A percentile compares a stretch with the other conserved stretches of the same genome.
Evolutionary conservation across 2,797 vertebrate genomes (phyloP).

Genomic region (Cynopterus sphinx): DNA sequence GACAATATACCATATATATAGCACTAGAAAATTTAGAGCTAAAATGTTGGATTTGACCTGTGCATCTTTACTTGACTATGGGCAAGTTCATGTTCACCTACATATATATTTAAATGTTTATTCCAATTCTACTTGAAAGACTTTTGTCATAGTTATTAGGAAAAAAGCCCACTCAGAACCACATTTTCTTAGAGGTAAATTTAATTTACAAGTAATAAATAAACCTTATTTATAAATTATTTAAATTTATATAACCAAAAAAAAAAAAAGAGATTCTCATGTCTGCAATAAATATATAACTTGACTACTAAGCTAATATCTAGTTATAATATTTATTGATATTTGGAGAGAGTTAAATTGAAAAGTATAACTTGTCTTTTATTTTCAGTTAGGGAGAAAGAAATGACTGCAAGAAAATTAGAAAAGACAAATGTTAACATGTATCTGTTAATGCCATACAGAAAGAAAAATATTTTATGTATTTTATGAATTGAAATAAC

Average conservation of each 20-base stretch:
- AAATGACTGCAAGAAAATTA: slow-evolving; percentile 9
- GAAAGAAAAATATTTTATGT: slow-evolving; percentile 1
- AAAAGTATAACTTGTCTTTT: neutral
- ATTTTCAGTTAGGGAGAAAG: slow-evolving; percentile 13
- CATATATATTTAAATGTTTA: neutral
- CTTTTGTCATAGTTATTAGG: neutral
- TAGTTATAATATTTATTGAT: neutral
- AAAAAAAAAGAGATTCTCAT: neutral
- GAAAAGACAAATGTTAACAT: slow-evolving; percentile 18
- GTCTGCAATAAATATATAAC: neutral
- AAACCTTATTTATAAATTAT: neutral
- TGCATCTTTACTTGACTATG: neutral
- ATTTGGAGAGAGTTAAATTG: neutral
- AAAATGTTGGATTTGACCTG: neutral
- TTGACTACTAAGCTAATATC: neutral
- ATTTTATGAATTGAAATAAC: slow-evolving; percentile 35
- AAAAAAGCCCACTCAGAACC: neutral
- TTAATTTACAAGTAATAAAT: neutral
- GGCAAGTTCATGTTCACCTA: neutral
- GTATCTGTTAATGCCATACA: neutral
- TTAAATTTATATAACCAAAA: neutral
- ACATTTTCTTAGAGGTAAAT: neutral
- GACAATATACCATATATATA: neutral
- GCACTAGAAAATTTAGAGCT: neutral
- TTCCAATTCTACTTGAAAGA: neutral